Evolutionary conservation across 2,888 invertebrate species (phyloP).

Genomic region (Agrochola circellaris): DNA sequence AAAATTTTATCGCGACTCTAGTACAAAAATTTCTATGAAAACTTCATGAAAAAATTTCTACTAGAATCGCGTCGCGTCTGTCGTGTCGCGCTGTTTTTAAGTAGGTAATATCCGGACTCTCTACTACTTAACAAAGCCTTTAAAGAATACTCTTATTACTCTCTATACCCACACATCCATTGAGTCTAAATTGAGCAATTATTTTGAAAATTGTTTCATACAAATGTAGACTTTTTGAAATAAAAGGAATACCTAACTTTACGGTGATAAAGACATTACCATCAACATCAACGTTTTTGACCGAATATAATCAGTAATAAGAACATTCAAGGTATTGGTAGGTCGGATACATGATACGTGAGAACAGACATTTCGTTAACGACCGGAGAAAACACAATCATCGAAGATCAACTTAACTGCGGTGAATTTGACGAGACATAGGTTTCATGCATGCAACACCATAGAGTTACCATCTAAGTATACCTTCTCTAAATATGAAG

Average conservation of each 20-base stretch:
- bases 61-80: too few relatives aligned
- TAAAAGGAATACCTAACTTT: not conserved
- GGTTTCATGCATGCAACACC: not conserved
- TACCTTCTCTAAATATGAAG: not conserved
- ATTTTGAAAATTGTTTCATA: not conserved
- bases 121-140: too few relatives aligned
- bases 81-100: too few relatives aligned
- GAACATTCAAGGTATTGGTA: not conserved
- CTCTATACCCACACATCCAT: not conserved
- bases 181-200: not conserved
- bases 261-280: not conserved
- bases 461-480: not conserved
- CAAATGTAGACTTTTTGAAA: not conserved
- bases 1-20: too few relatives aligned
- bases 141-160: too few relatives aligned
- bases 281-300: not conserved
- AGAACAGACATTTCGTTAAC: slow-evolving; percentile 39
- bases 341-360: slow-evolving; percentile 10
- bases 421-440: not conserved
- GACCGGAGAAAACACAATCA: slow-evolving; percentile 21
- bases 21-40: too few relatives aligned
- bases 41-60: too few relatives aligned
- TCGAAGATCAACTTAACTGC: not conserved
- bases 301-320: slow-evolving; percentile 18
- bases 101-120: too few relatives aligned